Evolutionary conservation across 2,888 invertebrate species (phyloP), one percentile per base, ranked within the genome.

Genomic region (Papilio gigon): DNA sequence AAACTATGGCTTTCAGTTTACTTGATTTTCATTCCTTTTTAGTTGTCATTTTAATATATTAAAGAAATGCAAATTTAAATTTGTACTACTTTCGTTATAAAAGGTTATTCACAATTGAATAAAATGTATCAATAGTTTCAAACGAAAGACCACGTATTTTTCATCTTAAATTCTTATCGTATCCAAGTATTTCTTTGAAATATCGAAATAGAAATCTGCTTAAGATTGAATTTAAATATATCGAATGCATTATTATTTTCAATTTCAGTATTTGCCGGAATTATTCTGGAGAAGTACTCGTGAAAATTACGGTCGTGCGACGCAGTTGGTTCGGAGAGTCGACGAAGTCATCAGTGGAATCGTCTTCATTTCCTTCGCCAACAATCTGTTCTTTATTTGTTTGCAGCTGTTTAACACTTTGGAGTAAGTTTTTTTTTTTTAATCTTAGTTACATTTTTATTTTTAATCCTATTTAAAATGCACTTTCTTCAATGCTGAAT

Each of bases 351-450:
- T 96, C 71, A 93, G 94, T 12, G 92, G 93, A 11, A 84, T 96
- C 62, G 92, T 95, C 11, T 89, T 95, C 50, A 89, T 96, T 11
- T 95, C 95, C 2, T 95, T 95, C 75, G 92, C 94, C 0, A 95
- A 94, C 75, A 95, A 96, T 78, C 90, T 95, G 59, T 95, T 95
- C 85, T 96, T 95, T 80, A 93, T 96, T 73, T 95, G 95, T 71
- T 90, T 95, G 35, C 95, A 96, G 76, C 89, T 96, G 8, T 95
- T 95, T 76, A 94, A 95, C 78, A 94, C 94, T 70, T 91, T 95
- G 71, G 94, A 94, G 95, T 95, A 84, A 92, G 93, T 78, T 37
- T 56, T 50, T 22, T 44, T 40, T 30, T 63, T 17, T 50, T 25
- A 25, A 60, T 44, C n/a, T 2, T 53, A 4, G 6, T 14, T 53